Evolutionary conservation across 1,140 invertebrate genomes (phyloP).

Genomic region (Drosophila ficusphila): DNA sequence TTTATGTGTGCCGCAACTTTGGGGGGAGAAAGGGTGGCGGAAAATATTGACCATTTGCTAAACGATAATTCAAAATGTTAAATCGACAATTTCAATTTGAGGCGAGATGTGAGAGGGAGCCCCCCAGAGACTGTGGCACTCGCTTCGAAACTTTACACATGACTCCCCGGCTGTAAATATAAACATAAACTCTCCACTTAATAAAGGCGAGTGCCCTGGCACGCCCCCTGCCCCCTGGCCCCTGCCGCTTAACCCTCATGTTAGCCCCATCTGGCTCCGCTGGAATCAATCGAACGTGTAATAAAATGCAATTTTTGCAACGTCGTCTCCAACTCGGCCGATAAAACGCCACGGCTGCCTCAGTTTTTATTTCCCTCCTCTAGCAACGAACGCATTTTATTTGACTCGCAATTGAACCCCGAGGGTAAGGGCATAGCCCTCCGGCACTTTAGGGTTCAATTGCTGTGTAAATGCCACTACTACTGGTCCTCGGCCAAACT

Average conservation of each 20-base stretch:
- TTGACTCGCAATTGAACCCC: constrained; percentile 11
- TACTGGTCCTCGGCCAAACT: constrained; percentile 1
- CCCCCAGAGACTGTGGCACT: constrained; percentile 18
- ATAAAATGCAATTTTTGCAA: constrained; percentile 78
- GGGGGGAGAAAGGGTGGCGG: constrained; percentile 6
- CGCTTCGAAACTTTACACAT: constrained; percentile 22
- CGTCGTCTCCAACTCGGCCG: constrained; percentile 30
- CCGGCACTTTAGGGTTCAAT: constrained; percentile 74
- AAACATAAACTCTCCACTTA: constrained; percentile 76
- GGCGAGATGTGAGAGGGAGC: constrained; percentile 16
- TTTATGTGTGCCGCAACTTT: constrained; percentile 68
- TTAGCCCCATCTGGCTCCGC: constrained; percentile 10
- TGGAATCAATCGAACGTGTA: constrained; percentile 78
- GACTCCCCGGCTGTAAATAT: constrained; percentile 64
- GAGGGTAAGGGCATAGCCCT: constrained; percentile 41
- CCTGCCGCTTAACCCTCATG: neutral
- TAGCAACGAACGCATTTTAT: constrained; percentile 42
- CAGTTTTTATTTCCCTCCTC: constrained; percentile 9
- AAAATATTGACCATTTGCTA: constrained; percentile 82
- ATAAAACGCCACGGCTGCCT: constrained; percentile 9
- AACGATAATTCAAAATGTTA: constrained; percentile 82
- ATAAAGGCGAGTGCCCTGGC: constrained; percentile 61
- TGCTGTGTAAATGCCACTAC: constrained; percentile 68
- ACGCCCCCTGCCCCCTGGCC: constrained; percentile 8
- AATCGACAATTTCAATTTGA: constrained; percentile 81